Evolutionary conservation across 2,113 vertebrate genomes (phyloP), one percentile per base, ranked within the genome.

Genomic region (Dicentrarchus labrax): DNA sequence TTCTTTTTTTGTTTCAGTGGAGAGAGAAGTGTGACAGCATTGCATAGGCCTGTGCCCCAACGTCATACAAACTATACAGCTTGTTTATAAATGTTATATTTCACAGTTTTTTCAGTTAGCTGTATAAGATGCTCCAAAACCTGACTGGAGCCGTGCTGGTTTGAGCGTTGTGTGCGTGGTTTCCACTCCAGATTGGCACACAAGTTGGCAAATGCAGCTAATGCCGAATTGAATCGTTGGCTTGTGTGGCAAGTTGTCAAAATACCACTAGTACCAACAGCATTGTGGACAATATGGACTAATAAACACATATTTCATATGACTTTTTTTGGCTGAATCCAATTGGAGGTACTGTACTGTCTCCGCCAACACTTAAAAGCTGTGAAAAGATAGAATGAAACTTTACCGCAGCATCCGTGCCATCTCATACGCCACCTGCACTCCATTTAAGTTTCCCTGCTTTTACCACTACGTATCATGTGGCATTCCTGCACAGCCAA

Each of bases 221-320:
- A 59, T 19, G 36, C 60, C 38, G 1, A 45, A 50, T 59, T 80
- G 30, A 56, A 67, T 11, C 1, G 12, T 19, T 11, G 8, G 57
- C 48, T 75, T 19, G 22, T 61, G 61, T 62, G 47, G 66, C 24
- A 0, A 17, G 15, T 17, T 48, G 36, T 66, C 66, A 71, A 76
- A 79, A 60, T 30, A 24, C 36, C 19, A 64, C n/a, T 70, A 12
- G 15, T 16, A 64, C 51, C 21, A 39, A 41, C 69, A 67, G 43
- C 50, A 62, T 4, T 70, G 65, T 43, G 67, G 45, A 82, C 67
- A 77, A 54, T 81, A 78, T 73, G 62, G 19, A 76, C 38, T 5
- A 47, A 24, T 56, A 54, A 54, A 82, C 47, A 78, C 21, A 50
- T 51, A 48, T 38, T 72, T 47, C 51, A 60, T 19, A 9, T 36